Base-by-base conservation (phyloP, 2,888 invertebrate species). In the Mythimna loreyi region DNA sequence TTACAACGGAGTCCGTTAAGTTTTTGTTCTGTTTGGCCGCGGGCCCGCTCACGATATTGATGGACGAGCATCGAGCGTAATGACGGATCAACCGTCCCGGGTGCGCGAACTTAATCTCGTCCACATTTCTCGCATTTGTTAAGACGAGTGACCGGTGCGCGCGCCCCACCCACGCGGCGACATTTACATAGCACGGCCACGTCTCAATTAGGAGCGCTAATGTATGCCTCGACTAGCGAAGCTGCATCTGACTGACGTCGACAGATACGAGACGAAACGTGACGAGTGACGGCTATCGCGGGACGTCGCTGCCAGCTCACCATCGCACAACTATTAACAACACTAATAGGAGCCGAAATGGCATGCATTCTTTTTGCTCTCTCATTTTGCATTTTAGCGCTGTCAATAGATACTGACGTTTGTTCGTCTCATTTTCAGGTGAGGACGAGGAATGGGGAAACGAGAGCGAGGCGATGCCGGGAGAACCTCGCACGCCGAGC, bases 381-480 rank as follows among this genome's bases (percentile, higher is more conserved):
- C 72, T 81, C 78, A 79, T 84, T 87, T 82, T 85, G 72, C 82
- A 61, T 61, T 67, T 69, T 66, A 62, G 52, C 43, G 25, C 75
- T 66, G 70, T 87, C 82, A 86, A 89, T 87, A 74, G 67, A 78
- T 72, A 69, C 57, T 75, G 52, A 78, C 40, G 68, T 55, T 62
- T 53, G 30, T 65, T 67, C 77, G 88, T 88, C 86, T 87, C 88
- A 81, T 86, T 96, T 96, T 70, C 96, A 97, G 97, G 97, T 93
- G 97, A 97, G 93, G 96, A 96, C 94, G 97, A 97, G 96, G 96
- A 96, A 96, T 97, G 97, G 97, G 96, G 96, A 94, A 94, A 95
- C 94, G 96, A 96, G 91, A 96, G 94, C 91, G 96, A 96, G 90
- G 95, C 96, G 89, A 96, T 96, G 96, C 93, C 95, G 86, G 95